Evolutionary conservation across 2,797 vertebrate genomes (phyloP), one percentile per base, ranked within the genome.

Genomic region (Gymnocypris eckloni): DNA sequence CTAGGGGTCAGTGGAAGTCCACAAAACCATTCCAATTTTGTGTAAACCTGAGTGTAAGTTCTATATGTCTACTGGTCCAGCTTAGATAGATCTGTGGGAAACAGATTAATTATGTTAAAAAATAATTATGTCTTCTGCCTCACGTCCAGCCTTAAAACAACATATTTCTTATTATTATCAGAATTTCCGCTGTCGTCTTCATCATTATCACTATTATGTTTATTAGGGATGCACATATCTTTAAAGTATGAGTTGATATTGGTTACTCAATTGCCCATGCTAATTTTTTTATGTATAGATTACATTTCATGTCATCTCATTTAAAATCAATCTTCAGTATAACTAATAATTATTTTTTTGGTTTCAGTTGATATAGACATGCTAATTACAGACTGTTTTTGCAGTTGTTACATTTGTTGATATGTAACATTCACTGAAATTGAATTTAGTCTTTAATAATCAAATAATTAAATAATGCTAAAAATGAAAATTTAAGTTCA

Each of bases 1-100:
- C 93, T 95, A 95, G 94, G 93, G 94, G 94, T 95, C 94, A 95
- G 91, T 95, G 94, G 89, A 92, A 94, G 92, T 93, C 94, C 91
- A 90, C 87, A 88, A 83, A 91, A 91, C 11, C 25, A 28, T 85
- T 69, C 2, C 12, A 48, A 72, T 41, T 79, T 18, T 37, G 20
- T 66, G 22, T 64, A 22, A 66, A 83, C 33, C 6, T 10, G 25
- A 20, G 54, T 22, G 11, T 16, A n/a, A 56, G 9, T 43, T 77
- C 1, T 73, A 6, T 9, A 41, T 4, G 43, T 69, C n/a, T 56
- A 39, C 33, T 33, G 20, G 61, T 16, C 10, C 54, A 28, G 8
- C 0, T 16, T 59, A 11, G 33, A 71, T 18, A 16, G 12, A 52
- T 82, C 28, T 71, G 67, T 39, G 18, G 50, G 15, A 22, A 56